Percentiles rank a stretch among this genome's conserved stretches.
These are phyloP conservation scores for Girardia tigrina DNA, from an alignment of 2,888 invertebrate genomes.

Conservation along the genomic window DNA sequence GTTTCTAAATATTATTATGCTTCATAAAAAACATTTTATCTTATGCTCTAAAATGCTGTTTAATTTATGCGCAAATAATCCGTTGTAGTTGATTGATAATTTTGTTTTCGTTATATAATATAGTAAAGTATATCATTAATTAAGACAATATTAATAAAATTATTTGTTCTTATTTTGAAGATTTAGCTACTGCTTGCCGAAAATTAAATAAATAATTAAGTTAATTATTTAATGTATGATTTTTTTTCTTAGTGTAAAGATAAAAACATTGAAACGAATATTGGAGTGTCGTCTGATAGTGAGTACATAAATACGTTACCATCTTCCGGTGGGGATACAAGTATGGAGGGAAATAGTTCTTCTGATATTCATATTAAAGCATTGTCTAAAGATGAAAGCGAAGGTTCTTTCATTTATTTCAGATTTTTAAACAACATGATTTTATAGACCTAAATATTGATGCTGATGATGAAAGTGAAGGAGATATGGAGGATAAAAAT, in stretches of 20 bases:
- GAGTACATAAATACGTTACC: not conserved
- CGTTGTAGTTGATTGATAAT: not conserved
- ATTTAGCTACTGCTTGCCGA: not conserved
- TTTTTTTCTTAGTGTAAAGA: slow-evolving; percentile 8
- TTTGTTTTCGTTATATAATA: not conserved
- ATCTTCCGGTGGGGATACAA: not conserved
- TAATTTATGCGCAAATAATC: not conserved
- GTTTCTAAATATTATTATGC: not conserved
- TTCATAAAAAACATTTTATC: not conserved
- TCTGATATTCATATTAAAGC: not conserved
- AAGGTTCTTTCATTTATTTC: no score
- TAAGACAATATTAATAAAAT: no score
- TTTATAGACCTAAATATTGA: not conserved
- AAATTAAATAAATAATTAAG: no score
- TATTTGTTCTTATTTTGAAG: no score
- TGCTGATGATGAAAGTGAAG: slow-evolving; percentile 17
- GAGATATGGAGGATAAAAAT: not conserved
- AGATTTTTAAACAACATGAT: not conserved
- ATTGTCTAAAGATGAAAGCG: slow-evolving; percentile 18
- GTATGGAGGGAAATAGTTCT: not conserved
- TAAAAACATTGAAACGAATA: slow-evolving; percentile 8
- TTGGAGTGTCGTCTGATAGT: not conserved
- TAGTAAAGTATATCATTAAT: no score
- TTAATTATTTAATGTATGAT: not conserved
- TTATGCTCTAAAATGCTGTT: no score